These are phyloP conservation scores for Macrophya annulata DNA, from an alignment of 2,888 invertebrate species.

Conservation along the genomic window DNA sequence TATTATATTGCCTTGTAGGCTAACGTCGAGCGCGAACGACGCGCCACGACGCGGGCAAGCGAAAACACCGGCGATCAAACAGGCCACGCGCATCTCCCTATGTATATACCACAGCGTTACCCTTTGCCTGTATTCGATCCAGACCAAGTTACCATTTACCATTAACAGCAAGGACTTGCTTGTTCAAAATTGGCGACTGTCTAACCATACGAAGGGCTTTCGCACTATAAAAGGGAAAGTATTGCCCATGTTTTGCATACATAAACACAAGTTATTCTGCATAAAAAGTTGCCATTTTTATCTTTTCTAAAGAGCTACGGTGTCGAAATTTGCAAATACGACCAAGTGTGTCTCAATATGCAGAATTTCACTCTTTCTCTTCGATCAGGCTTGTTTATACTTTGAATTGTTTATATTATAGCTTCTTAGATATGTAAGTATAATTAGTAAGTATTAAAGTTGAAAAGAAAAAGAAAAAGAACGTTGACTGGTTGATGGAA, in stretches of 20 bases:
- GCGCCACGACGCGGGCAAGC: slow-evolving; percentile 38
- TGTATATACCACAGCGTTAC: slow-evolving; percentile 1
- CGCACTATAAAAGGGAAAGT: background rate
- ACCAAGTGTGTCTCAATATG: too few species aligned
- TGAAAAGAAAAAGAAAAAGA: background rate
- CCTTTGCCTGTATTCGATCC: slow-evolving; percentile 20
- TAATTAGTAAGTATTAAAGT: background rate
- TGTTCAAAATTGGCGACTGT: background rate
- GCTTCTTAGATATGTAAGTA: background rate
- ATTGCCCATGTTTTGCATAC: background rate
- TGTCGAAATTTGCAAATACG: too few species aligned
- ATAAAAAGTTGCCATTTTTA: background rate
- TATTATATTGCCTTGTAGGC: slow-evolving; percentile 56
- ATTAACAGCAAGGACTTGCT: background rate
- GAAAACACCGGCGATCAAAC: slow-evolving; percentile 51
- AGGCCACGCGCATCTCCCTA: slow-evolving; percentile 46
- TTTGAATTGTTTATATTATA: too few species aligned
- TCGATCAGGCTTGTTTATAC: too few species aligned
- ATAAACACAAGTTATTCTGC: background rate
- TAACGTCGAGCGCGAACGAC: slow-evolving; percentile 35
- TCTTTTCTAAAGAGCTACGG: too few species aligned
- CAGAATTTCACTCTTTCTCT: too few species aligned
- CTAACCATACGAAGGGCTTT: background rate
- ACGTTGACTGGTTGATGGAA: background rate
- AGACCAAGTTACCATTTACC: slow-evolving; percentile 2